A percentile compares a stretch with the other conserved stretches of the same genome.
Conservation (phyloP, 2,888 invertebrate genomes). For the Taphrorychus bicolor region DNA sequence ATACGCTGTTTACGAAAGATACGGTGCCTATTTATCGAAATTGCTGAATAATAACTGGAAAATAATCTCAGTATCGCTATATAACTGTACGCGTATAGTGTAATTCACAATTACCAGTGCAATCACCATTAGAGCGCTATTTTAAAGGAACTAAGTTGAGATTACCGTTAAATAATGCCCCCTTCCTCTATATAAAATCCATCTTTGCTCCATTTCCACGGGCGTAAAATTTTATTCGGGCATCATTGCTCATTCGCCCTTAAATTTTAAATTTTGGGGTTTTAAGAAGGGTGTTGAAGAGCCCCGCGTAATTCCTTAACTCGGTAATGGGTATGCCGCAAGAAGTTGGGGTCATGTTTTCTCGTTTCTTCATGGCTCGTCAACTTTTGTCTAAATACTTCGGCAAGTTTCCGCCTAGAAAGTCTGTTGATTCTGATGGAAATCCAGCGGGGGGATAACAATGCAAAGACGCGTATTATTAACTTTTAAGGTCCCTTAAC, state of each 20-base stretch:
- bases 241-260: conserved; percentile 46
- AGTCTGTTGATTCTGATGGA: conserved; percentile 42
- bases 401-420: conserved; percentile 56
- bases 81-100: background rate
- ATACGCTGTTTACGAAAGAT: conserved; percentile 30
- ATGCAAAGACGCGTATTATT: background rate
- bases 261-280: conserved; percentile 38
- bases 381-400: conserved; percentile 58
- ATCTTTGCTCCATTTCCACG: background rate
- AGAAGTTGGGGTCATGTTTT: conserved; percentile 47
- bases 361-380: conserved; percentile 60
- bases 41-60: conserved; percentile 9
- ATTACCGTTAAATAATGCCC: background rate
- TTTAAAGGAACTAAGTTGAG: background rate
- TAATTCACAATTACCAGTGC: background rate
- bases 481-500: background rate
- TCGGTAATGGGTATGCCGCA: conserved; percentile 49
- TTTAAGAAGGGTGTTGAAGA: conserved; percentile 46
- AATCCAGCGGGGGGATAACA: conserved; percentile 46
- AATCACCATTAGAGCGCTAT: background rate
- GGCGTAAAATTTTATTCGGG: conserved; percentile 48
- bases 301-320: conserved; percentile 49
- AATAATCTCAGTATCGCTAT: background rate
- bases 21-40: conserved; percentile 18
- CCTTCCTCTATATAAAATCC: background rate